phyloP scores from a whole-genome alignment of 2,113 vertebrate genomes.

The Meles meles region DNA sequence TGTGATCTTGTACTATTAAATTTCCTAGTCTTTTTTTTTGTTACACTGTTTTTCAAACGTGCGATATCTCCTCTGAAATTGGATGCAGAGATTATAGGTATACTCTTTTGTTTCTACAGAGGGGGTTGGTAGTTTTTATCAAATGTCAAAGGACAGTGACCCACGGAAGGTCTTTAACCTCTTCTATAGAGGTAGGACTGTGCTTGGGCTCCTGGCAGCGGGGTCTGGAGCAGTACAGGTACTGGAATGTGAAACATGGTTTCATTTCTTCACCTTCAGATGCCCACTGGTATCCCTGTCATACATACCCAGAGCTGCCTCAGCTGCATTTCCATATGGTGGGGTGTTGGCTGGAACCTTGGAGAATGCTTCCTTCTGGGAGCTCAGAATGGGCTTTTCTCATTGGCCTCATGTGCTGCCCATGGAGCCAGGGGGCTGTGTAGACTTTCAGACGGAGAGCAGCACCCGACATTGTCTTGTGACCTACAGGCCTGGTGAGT shows the following conservation, averaged over 20 bases:
- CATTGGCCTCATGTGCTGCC: constrained; percentile 90
- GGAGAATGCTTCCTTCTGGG: constrained; percentile 95
- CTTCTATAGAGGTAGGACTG: neutral
- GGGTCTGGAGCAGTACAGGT: neutral
- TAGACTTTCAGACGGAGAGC: constrained; percentile 92
- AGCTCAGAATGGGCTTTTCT: constrained; percentile 82
- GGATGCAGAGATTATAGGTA: neutral
- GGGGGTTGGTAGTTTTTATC: neutral
- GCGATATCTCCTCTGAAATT: neutral
- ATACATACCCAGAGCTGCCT: constrained; percentile 90
- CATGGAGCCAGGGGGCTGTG: constrained; percentile 89
- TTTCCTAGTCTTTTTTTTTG: neutral
- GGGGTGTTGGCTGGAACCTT: constrained; percentile 93
- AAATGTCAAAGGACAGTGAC: neutral
- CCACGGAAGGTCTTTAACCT: neutral
- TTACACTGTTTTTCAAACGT: neutral
- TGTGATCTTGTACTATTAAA: neutral
- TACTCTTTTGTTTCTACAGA: neutral
- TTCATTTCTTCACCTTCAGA: constrained; percentile 76
- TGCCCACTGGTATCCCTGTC: constrained; percentile 93
- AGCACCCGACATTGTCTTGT: constrained; percentile 93
- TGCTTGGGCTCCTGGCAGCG: neutral
- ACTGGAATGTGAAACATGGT: neutral
- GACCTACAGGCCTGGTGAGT: constrained; percentile 91
- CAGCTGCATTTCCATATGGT: constrained; percentile 88